Evolutionary conservation across 2,113 vertebrate genomes (phyloP), one percentile per base, ranked within the genome.

Genomic region (Forbesichthys agassizii): DNA sequence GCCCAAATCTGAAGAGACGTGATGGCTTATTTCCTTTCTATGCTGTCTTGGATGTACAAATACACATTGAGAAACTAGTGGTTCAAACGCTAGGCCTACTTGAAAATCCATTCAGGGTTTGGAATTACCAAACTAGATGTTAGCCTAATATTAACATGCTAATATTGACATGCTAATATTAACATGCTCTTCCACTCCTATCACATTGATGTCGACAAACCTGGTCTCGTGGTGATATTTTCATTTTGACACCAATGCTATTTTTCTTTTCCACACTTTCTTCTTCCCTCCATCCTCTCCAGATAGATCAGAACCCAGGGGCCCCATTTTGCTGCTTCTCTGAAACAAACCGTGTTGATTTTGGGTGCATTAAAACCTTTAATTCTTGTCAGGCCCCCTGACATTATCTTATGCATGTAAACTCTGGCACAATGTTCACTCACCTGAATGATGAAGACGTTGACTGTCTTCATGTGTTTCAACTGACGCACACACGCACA

Each of bases 11-110:
- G 66, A 68, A 74, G 68, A 64, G 84, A 86, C 83, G 79, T 76
- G 55, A 68, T 73, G 75, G 80, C 71, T 86, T 86, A 84, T 87
- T 86, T 87, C 82, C 77, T 80, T 68, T 70, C 68, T 62, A 58
- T 62, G 33, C 65, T 14, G n/a, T 74, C 66, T 64, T 78, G 79
- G 51, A 77, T 79, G 79, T 84, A 67, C 68, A 83, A 87, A 82
- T 69, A 82, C 72, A 80, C 69, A 71, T 20, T 6, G 16, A 64
- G 73, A 83, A 66, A n/a, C 69, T 74, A n/a, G 60, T 57, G 69
- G 58, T 55, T 65, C 70, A 61, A 77, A 79, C 72, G 71, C 78
- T 68, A 67, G 27, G 48, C 48, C 13, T 63, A 42, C 42, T 14
- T 58, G 10, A 53, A 68, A 71, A 74, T 64, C 64, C 52, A 51